Percentiles rank a stretch among this genome's conserved stretches.
Evolutionary conservation across 2,113 vertebrate species (phyloP).

Genomic region (Dissostichus mawsoni): DNA sequence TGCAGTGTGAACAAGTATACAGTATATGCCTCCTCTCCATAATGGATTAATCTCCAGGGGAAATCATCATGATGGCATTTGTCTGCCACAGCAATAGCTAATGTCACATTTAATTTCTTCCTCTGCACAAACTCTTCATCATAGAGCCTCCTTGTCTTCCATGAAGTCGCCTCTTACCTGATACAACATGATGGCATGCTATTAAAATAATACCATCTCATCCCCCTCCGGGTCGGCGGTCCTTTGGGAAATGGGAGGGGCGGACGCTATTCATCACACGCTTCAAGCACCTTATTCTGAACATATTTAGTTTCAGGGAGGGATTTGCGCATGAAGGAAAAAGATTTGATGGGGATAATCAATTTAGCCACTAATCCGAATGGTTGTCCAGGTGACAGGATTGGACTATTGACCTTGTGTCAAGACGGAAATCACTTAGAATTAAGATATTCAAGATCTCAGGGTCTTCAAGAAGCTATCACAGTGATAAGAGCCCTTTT

Average conservation of each 20-base stretch:
- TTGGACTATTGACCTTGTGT: conserved; percentile 59
- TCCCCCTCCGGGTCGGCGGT: conserved; percentile 27
- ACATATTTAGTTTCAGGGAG: conserved; percentile 39
- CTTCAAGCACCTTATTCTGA: conserved; percentile 20
- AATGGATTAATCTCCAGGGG: conserved; percentile 36
- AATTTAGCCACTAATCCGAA: conserved; percentile 56
- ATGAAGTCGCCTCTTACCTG: conserved; percentile 17
- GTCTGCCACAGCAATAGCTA: conserved; percentile 5
- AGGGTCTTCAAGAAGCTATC: conserved; percentile 43
- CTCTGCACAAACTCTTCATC: conserved; percentile 15
- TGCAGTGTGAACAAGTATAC: background rate
- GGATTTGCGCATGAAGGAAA: conserved; percentile 39
- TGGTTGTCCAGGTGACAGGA: conserved; percentile 47
- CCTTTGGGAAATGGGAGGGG: conserved; percentile 20
- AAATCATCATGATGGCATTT: background rate
- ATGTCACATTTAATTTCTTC: conserved; percentile 49
- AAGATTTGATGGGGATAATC: conserved; percentile 52
- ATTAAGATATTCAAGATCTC: conserved; percentile 38
- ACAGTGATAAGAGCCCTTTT: conserved; percentile 42
- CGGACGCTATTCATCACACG: conserved; percentile 25
- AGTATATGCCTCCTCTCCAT: conserved; percentile 4
- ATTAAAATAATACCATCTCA: conserved; percentile 45
- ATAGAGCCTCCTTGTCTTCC: conserved; percentile 24
- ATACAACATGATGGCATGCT: conserved; percentile 38
- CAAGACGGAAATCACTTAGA: conserved; percentile 54